A percentile compares a stretch with the other conserved stretches of the same genome.
phyloP scores from a whole-genome alignment of 64 coral and sea anemone species.

The Actinia equina region DNA sequence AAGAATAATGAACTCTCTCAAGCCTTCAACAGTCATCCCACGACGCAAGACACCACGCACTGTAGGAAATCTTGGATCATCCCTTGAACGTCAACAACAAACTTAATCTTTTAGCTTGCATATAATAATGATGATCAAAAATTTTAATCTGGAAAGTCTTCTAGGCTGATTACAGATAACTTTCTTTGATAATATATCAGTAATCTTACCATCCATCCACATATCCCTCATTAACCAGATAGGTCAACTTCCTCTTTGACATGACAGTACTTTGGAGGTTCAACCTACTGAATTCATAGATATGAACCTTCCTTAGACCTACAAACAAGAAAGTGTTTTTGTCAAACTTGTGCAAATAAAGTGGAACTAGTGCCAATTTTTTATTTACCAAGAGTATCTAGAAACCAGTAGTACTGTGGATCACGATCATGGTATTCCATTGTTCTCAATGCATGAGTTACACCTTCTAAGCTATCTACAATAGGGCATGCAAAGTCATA shows the following conservation, averaged over 20 bases:
- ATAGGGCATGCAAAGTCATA: constrained; percentile 99
- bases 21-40: constrained; percentile 97
- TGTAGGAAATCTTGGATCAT: constrained; percentile 99
- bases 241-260: constrained; percentile 92
- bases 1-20: constrained; percentile 92
- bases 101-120: background rate
- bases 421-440: constrained; percentile 98
- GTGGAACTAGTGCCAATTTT: background rate
- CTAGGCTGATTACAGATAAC: background rate
- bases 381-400: constrained; percentile 74
- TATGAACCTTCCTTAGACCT: constrained; percentile 81
- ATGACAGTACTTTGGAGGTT: constrained; percentile 93
- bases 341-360: background rate
- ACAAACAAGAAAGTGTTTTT: background rate
- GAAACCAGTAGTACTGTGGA: constrained; percentile 95
- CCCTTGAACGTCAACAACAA: constrained; percentile 31
- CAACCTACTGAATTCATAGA: constrained; percentile 91
- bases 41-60: constrained; percentile 91
- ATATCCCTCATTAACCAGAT: constrained; percentile 89
- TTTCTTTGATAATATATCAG: background rate
- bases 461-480: constrained; percentile 95
- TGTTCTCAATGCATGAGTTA: constrained; percentile 91
- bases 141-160: too few species aligned
- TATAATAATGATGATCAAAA: too few species aligned
- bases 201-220: constrained; percentile 94